Conservation (phyloP, 2,113 vertebrate genomes). For the Protobothrops flavoviridis region DNA sequence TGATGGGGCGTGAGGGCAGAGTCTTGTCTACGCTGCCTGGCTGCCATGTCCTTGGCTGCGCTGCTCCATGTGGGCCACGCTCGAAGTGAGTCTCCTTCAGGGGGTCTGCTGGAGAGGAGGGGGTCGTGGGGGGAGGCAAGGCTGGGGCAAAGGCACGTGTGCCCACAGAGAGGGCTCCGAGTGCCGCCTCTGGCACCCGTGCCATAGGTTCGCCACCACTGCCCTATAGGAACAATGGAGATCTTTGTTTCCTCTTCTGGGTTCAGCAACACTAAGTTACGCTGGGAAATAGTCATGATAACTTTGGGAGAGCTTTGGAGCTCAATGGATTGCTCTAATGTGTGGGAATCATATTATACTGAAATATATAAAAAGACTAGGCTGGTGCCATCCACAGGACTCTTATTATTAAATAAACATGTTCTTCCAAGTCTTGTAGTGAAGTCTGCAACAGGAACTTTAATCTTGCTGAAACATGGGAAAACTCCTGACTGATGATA, state of each 20-base stretch:
- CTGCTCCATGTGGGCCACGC: too few species aligned
- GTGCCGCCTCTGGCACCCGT: too few species aligned
- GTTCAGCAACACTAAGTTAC: neutral
- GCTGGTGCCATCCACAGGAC: neutral
- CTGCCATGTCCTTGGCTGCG: too few species aligned
- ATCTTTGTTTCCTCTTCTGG: neutral
- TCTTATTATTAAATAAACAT: neutral
- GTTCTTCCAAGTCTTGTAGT: neutral
- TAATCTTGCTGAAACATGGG: neutral
- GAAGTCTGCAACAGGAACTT: neutral
- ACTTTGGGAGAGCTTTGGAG: neutral
- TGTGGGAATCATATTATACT: neutral
- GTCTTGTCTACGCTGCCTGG: too few species aligned
- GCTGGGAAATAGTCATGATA: neutral
- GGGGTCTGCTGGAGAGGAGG: too few species aligned
- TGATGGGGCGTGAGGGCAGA: too few species aligned
- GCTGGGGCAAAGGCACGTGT: too few species aligned
- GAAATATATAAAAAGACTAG: neutral
- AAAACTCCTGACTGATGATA: neutral
- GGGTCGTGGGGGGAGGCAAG: too few species aligned
- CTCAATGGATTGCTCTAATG: neutral
- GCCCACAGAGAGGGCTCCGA: too few species aligned
- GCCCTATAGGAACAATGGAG: neutral
- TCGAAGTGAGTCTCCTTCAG: too few species aligned
- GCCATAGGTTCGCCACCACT: neutral